These are phyloP conservation scores for Cheilosia scutellata DNA, from an alignment of 2,888 invertebrate species.

Conservation along the genomic window DNA sequence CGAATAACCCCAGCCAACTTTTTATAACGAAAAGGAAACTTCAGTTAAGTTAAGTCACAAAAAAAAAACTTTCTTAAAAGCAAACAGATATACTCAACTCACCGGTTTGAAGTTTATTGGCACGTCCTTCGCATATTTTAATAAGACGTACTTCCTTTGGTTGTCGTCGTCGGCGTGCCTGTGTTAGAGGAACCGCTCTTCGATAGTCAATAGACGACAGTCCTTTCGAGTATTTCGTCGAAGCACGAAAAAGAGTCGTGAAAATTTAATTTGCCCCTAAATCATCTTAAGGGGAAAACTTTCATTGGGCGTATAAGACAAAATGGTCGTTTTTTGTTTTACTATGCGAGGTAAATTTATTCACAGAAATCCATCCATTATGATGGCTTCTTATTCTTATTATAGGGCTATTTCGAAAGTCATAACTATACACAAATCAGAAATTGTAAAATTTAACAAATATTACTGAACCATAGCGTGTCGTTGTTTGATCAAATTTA, in stretches of 20 bases:
- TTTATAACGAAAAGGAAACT: constrained; percentile 33
- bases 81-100: neutral
- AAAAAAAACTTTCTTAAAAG: neutral
- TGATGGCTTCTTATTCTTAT: too few species aligned
- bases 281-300: constrained; percentile 62
- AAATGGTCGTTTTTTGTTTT: neutral
- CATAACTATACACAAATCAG: too few species aligned
- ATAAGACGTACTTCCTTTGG: constrained; percentile 41
- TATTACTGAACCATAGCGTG: too few species aligned
- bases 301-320: neutral
- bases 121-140: constrained; percentile 70
- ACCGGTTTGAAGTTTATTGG: constrained; percentile 63
- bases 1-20: neutral
- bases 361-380: neutral
- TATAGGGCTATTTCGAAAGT: too few species aligned
- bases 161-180: neutral
- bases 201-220: constrained; percentile 38
- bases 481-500: too few species aligned
- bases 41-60: neutral
- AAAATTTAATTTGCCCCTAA: constrained; percentile 65
- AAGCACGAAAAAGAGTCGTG: constrained; percentile 42
- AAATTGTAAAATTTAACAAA: too few species aligned
- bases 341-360: neutral
- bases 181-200: neutral
- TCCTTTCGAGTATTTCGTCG: constrained; percentile 42